Base-by-base conservation (phyloP, 2,888 invertebrate genomes). In the Cactoblastis cactorum region DNA sequence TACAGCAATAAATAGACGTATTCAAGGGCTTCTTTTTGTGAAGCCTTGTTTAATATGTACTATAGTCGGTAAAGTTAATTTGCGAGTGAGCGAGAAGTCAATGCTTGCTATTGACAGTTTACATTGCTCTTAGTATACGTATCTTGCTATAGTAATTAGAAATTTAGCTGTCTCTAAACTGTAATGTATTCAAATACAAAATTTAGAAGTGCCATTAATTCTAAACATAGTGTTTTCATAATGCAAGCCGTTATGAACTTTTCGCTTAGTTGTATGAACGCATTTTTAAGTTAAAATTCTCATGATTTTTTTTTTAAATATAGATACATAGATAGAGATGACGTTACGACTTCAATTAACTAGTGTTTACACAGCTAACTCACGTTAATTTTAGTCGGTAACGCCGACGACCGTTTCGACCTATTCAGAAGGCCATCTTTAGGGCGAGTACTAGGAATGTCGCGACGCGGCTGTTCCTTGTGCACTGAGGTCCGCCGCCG, bases 121-220 rank as follows among this genome's bases (percentile, higher is more conserved):
- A 37, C 8, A 8, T 37, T 8, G 37, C 37, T 17, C 1, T n/a
- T 12, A 15, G 35, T 35, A 14, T 6, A 54, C 55, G 59, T 65
- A 62, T 61, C 62, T 58, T 59, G 51, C 57, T 61, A 61, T 53
- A 24, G 43, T 47, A 28, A 49, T 41, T 51, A 49, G 34, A 53
- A 47, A 49, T 50, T 50, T 49, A 39, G 45, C 46, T 41, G 53
- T 54, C n/a, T 46, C 47, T 47, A 56, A 47, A 53, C 51, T 54
- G 55, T 55, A 53, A 58, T 53, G 56, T 52, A 62, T 53, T 55
- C 37, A 50, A 58, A 63, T 68, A 74, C 65, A 75, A 74, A 77
- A 58, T 61, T 74, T 82, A 77, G 77, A 83, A 83, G 86, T 87
- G 86, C 86, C 86, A 87, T 87, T 86, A 82, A 65, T 53, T 68